Percentiles rank a stretch among this genome's conserved stretches.
phyloP scores from a whole-genome alignment of 2,888 invertebrate genomes.

The Thecocarcelia acutangulata region DNA sequence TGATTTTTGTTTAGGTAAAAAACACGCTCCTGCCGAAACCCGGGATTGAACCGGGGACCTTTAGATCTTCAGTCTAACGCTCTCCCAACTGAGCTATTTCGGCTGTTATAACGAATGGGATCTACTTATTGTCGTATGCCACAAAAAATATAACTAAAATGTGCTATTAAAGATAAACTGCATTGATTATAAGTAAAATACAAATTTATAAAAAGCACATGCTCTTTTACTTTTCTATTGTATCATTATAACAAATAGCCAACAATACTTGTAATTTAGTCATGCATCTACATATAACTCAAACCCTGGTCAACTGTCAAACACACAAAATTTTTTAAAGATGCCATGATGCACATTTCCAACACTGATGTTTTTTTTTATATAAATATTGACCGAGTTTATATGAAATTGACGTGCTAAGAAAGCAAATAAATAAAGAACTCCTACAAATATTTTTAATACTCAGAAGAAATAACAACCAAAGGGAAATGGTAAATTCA shows the following conservation, averaged over 20 bases:
- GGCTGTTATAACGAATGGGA: too few relatives aligned
- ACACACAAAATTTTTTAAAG: slow-evolving; percentile 47
- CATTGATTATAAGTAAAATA: neutral
- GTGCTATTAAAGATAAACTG: too few relatives aligned
- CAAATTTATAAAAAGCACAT: slow-evolving; percentile 28
- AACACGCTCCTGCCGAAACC: slow-evolving; percentile 90
- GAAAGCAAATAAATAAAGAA: slow-evolving; percentile 13
- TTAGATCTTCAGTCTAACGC: slow-evolving; percentile 90
- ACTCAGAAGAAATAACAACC: slow-evolving; percentile 10
- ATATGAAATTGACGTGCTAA: slow-evolving; percentile 41
- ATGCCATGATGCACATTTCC: slow-evolving; percentile 62
- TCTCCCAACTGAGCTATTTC: slow-evolving; percentile 92
- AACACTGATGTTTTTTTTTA: too few relatives aligned
- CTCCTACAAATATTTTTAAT: slow-evolving; percentile 30
- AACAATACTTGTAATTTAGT: slow-evolving; percentile 11
- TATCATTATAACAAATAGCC: slow-evolving; percentile 43
- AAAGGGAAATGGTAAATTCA: slow-evolving; percentile 35
- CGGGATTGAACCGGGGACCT: slow-evolving; percentile 89
- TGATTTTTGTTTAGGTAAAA: too few relatives aligned
- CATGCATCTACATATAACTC: slow-evolving; percentile 42
- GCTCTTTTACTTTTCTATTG: slow-evolving; percentile 21
- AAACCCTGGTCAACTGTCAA: slow-evolving; percentile 62
- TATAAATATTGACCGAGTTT: slow-evolving; percentile 54
- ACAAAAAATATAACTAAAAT: too few relatives aligned
- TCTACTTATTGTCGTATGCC: too few relatives aligned